Evolutionary conservation across 2,113 vertebrate genomes (phyloP).

Genomic region (Vulpes vulpes): DNA sequence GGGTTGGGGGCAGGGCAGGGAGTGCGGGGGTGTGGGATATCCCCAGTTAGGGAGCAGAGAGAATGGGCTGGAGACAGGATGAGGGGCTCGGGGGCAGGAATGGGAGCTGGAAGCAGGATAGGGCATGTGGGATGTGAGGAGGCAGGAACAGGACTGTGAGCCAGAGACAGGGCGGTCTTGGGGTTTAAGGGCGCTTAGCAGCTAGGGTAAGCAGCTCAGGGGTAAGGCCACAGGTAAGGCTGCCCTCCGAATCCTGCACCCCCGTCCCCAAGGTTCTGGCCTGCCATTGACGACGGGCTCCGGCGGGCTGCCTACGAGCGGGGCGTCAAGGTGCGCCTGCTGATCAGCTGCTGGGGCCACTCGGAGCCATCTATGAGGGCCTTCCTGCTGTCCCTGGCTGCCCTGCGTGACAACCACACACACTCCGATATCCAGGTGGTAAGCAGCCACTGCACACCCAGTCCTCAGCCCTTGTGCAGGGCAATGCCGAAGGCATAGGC

Average conservation of each 20-base stretch:
- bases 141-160: background rate
- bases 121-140: background rate
- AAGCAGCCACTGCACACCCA: slow-evolving; percentile 53
- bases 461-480: background rate
- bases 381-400: slow-evolving; percentile 93
- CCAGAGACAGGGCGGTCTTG: background rate
- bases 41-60: background rate
- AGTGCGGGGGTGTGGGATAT: background rate
- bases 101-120: background rate
- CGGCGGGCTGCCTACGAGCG: slow-evolving; percentile 88
- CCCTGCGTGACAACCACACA: slow-evolving; percentile 86
- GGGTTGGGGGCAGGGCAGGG: background rate
- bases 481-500: background rate
- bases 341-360: slow-evolving; percentile 92
- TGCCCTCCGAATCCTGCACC: background rate
- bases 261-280: slow-evolving; percentile 91
- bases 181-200: background rate
- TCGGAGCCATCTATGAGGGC: slow-evolving; percentile 89
- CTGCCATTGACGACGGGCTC: slow-evolving; percentile 89
- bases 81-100: background rate
- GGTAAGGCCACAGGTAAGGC: background rate
- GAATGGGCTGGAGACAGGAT: background rate
- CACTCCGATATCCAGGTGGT: slow-evolving; percentile 92
- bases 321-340: slow-evolving; percentile 86
- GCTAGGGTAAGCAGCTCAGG: background rate